Evolutionary conservation across 2,113 vertebrate species (phyloP).

Genomic region (Tupaia tana): DNA sequence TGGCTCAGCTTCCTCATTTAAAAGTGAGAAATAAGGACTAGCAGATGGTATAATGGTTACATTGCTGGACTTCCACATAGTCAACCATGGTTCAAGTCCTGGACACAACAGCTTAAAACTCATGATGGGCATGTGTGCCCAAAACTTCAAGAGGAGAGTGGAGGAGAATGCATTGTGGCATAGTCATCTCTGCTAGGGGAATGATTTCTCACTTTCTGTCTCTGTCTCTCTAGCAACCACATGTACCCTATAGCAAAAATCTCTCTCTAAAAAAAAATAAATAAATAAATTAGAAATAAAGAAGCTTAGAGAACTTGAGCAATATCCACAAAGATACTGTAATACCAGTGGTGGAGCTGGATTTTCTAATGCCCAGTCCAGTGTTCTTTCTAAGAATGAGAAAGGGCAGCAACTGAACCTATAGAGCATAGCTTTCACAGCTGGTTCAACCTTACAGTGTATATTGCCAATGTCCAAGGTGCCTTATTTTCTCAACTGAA

Average conservation of each 20-base stretch:
- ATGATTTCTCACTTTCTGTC: no score
- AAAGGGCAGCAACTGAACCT: not conserved
- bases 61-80: no score
- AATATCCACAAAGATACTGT: not conserved
- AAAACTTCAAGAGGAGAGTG: no score
- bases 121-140: no score
- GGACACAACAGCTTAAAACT: no score
- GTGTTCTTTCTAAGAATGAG: not conserved
- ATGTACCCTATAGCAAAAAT: no score
- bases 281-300: not conserved
- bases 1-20: not conserved
- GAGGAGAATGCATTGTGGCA: no score
- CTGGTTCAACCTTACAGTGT: not conserved
- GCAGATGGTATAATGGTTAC: no score
- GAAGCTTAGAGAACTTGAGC: not conserved
- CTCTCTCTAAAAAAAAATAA: no score
- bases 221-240: no score
- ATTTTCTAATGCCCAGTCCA: not conserved
- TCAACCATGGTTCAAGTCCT: no score
- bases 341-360: not conserved
- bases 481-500: not conserved
- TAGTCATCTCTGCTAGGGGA: no score
- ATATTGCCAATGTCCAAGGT: not conserved
- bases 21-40: not conserved
- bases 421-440: not conserved